Conservation (phyloP, 2,888 invertebrate genomes). For the Xiphydria camelus region DNA sequence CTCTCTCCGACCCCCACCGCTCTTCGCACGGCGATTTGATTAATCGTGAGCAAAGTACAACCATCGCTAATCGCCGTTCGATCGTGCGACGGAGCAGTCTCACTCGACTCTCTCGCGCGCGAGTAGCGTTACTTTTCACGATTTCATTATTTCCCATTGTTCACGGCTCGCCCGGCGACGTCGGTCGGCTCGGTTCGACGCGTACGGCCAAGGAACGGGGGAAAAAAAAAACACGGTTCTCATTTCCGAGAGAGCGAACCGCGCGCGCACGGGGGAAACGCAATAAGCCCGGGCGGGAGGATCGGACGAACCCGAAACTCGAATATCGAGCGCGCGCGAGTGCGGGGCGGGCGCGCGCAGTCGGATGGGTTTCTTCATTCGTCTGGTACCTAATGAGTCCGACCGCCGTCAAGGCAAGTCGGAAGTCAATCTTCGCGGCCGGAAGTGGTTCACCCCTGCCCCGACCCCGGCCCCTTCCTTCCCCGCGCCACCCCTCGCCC, state of each 20-base stretch:
- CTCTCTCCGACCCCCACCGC: too few relatives aligned
- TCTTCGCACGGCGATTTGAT: too few relatives aligned
- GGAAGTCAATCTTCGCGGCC: constrained; percentile 53
- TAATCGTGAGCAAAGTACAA: too few relatives aligned
- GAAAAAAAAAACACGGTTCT: not conserved
- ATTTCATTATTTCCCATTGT: too few relatives aligned
- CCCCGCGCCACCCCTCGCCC: constrained; percentile 14
- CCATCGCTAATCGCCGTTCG: too few relatives aligned
- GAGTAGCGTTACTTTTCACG: too few relatives aligned
- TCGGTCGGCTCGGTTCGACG: not conserved
- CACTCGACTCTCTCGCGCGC: too few relatives aligned
- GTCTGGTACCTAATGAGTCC: constrained; percentile 1
- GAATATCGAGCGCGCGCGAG: constrained; percentile 1
- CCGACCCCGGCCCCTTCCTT: constrained; percentile 27
- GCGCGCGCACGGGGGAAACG: too few relatives aligned
- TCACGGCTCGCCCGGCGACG: constrained; percentile 20
- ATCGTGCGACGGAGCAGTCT: too few relatives aligned
- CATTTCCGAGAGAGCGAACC: not conserved
- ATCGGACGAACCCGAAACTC: too few relatives aligned
- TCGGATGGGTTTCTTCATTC: constrained; percentile 1
- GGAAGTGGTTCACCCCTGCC: constrained; percentile 47
- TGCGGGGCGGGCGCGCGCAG: too few relatives aligned
- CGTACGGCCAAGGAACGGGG: not conserved
- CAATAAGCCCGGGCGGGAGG: too few relatives aligned
- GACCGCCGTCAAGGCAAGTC: constrained; percentile 29